Evolutionary conservation across 2,113 vertebrate species (phyloP), one percentile per base, ranked within the genome.

Genomic region (Thryonomys swinderianus): DNA sequence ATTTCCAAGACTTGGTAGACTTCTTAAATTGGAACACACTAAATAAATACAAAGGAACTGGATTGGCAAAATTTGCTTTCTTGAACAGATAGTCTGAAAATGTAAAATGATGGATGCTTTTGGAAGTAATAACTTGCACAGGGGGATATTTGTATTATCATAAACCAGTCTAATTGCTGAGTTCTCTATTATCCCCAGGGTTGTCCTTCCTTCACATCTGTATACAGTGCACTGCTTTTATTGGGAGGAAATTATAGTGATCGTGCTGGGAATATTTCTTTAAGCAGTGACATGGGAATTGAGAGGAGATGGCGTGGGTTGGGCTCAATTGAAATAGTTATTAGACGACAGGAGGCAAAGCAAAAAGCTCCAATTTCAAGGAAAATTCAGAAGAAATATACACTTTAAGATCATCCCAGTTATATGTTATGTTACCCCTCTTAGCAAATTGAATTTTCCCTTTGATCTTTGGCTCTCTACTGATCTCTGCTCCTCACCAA

Each of bases 41-140:
- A 67, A 93, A 61, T 32, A 93, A 95, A 90, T 81, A 42, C 37
- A 81, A 10, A 40, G 59, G 86, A 74, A 69, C 37, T 80, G 37
- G 23, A 42, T 27, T 42, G 32, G 55, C 80, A 5, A 91, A 51
- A 48, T 25, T 95, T 81, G 21, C 3, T 81, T 61, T 93, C 18
- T 88, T 62, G 73, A 85, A n/a, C 64, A 85, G 21, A 87, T 7
- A 40, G 42, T 67, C 23, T 55, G 37, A 91, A 91, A 88, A 13
- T 66, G 32, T 64, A 76, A 34, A 85, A 67, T 81, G 30, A 55
- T 51, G 17, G 32, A 40, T 73, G 27, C 16, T 82, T 91, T 53
- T 42, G 66, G 51, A 25, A 69, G 12, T 40, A 81, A 53, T 45
- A 40, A 2, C 40, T 87, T 10, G 21, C n/a, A 71, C 16, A 32